phyloP scores from a whole-genome alignment of 1,140 invertebrate species.

The Drosophila sucinea region DNA sequence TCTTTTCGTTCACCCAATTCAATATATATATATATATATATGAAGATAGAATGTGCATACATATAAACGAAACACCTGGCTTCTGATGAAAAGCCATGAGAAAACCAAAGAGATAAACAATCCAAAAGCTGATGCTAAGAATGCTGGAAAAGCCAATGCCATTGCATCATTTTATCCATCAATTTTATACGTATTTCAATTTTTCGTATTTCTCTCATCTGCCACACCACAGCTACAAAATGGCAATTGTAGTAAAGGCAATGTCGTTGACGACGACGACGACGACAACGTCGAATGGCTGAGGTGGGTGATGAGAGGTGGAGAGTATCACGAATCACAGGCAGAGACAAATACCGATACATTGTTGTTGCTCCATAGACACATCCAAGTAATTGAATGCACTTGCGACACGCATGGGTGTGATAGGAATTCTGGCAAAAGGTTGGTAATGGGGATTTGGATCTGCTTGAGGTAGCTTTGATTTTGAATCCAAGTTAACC shows the following conservation, averaged over 20 bases:
- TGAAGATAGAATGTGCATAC: not conserved
- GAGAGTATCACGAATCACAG: conserved; percentile 1
- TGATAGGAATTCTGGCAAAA: conserved; percentile 12
- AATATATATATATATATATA: not conserved
- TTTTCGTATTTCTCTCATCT: conserved; percentile 33
- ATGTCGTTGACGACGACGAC: not conserved
- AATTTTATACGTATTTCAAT: conserved; percentile 71
- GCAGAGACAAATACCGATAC: conserved; percentile 32
- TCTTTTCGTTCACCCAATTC: not conserved
- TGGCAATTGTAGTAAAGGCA: conserved; percentile 67
- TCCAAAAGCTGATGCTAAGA: conserved; percentile 34
- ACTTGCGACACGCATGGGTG: conserved; percentile 45
- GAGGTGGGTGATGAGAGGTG: not conserved
- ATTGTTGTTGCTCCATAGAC: conserved; percentile 68
- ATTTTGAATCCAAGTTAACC: conserved; percentile 69
- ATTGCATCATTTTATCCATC: conserved; percentile 69
- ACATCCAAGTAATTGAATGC: conserved; percentile 78
- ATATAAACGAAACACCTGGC: conserved; percentile 31
- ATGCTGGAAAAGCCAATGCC: conserved; percentile 47
- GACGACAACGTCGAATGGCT: not conserved
- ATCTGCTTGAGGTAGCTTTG: conserved; percentile 52
- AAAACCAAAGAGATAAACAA: conserved; percentile 29
- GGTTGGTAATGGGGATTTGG: conserved; percentile 17
- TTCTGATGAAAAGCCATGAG: conserved; percentile 19
- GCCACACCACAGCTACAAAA: conserved; percentile 54